Evolutionary conservation across 2,888 invertebrate genomes (phyloP), one percentile per base, ranked within the genome.

Genomic region (Phalera bucephala): DNA sequence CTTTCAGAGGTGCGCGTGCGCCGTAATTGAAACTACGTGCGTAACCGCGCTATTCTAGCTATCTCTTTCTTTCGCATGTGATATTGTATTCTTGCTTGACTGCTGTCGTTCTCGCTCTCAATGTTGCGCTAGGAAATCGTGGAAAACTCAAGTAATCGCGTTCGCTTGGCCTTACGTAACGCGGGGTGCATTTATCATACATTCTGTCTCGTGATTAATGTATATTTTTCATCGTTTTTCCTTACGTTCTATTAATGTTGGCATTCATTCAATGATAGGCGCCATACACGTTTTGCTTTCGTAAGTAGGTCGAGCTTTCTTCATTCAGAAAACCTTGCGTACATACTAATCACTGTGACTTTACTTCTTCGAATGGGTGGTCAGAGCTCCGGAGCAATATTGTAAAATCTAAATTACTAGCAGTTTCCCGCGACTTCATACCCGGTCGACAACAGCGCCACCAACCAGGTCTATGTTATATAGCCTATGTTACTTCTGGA

Each of bases 1-100:
- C 83, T 83, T 87, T 86, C 86, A 86, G 86, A 65, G 66, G 33
- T 80, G 87, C 85, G 86, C 72, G 60, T 55, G 78, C 83, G 85
- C 71, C 53, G 57, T 56, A 41, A 56, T 40, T 58, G 57, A 40
- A 54, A 47, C 52, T 30, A 36, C 30, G 49, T 23, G 14, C 21
- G 21, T 31, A 36, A 36, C 27, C 21, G 33, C 31, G 19, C n/a
- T 42, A 25, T 20, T 54, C 50, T 44, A 34, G 17, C 65, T 43
- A 31, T 80, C 83, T 67, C 73, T 57, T 36, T 85, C 75, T 49
- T 21, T 14, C 44, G 3, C 39, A 33, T 2, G 8, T 17, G 26
- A 3, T 17, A 17, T 5, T 17, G 17, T 17, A 5, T 17, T 17
- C 17, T 34, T 40, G 36, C 60, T 45, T 32, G 52, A 63, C 49